A percentile compares a stretch with the other conserved stretches of the same genome.
Conservation (phyloP, 2,888 invertebrate genomes). For the Lomographa bimaculata region DNA sequence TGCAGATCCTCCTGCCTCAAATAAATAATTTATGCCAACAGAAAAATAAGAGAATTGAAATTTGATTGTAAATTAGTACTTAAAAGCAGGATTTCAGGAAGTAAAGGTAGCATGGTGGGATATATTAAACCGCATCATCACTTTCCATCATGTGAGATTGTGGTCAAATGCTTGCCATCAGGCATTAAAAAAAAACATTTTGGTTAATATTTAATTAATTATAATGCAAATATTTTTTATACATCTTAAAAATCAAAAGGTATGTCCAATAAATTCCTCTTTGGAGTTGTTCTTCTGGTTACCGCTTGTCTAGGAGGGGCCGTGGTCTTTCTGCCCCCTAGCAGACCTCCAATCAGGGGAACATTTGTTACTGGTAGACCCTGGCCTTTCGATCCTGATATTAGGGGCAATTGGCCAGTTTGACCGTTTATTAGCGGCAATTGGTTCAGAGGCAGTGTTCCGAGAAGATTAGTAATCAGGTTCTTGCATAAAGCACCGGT, state of each 20-base stretch:
- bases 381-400: constrained; percentile 4
- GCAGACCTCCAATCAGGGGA: constrained; percentile 16
- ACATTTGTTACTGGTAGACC: constrained; percentile 2
- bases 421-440: constrained; percentile 9
- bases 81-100: too few species aligned
- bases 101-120: too few species aligned
- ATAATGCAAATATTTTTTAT: too few species aligned
- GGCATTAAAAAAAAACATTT: too few species aligned
- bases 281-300: constrained; percentile 22
- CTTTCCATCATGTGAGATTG: too few species aligned
- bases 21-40: too few species aligned
- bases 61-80: too few species aligned
- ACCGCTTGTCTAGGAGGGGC: constrained; percentile 15
- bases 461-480: constrained; percentile 54
- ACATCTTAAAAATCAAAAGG: constrained; percentile 38
- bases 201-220: too few species aligned
- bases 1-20: too few species aligned
- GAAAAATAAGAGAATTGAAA: too few species aligned
- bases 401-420: neutral
- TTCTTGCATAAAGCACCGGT: constrained; percentile 81
- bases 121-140: too few species aligned
- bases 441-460: constrained; percentile 13
- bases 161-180: too few species aligned
- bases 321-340: constrained; percentile 9
- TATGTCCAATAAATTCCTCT: constrained; percentile 27